A percentile compares a stretch with the other conserved stretches of the same genome.
phyloP scores from a whole-genome alignment of 2,888 invertebrate species.

The Dryobota labecula region DNA sequence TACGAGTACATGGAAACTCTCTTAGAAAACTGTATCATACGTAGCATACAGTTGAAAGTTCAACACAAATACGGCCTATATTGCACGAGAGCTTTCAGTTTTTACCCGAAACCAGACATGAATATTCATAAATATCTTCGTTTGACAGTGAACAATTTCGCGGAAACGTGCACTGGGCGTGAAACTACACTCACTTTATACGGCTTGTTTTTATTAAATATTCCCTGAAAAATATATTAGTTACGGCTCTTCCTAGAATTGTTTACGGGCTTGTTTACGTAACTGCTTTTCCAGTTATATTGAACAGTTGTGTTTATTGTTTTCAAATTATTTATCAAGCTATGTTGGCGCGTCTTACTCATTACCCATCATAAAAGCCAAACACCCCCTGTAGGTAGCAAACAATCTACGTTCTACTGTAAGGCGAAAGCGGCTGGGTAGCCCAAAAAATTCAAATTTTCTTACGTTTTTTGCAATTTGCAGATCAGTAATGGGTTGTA shows the following conservation, averaged over 20 bases:
- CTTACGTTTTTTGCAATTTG: too few relatives aligned
- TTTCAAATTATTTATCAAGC: not conserved
- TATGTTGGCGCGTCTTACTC: too few relatives aligned
- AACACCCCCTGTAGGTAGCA: not conserved
- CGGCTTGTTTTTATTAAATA: constrained; percentile 6
- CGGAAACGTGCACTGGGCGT: constrained; percentile 7
- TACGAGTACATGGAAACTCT: not conserved
- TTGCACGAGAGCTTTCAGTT: constrained; percentile 15
- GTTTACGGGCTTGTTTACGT: not conserved
- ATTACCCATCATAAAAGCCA: not conserved
- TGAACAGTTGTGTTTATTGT: not conserved
- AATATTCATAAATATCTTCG: constrained; percentile 42
- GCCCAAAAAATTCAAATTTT: too few relatives aligned
- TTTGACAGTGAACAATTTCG: constrained; percentile 34
- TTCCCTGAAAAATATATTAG: not conserved
- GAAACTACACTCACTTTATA: not conserved
- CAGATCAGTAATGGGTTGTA: too few relatives aligned
- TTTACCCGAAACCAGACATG: constrained; percentile 20
- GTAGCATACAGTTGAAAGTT: not conserved
- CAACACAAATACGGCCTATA: constrained; percentile 1
- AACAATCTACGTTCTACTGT: not conserved
- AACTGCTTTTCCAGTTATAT: not conserved
- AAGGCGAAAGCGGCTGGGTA: too few relatives aligned
- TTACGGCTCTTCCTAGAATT: not conserved
- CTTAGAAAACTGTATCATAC: not conserved